Evolutionary conservation across 2,797 vertebrate genomes (phyloP), one percentile per base, ranked within the genome.

Genomic region (Calcarius lapponicus): DNA sequence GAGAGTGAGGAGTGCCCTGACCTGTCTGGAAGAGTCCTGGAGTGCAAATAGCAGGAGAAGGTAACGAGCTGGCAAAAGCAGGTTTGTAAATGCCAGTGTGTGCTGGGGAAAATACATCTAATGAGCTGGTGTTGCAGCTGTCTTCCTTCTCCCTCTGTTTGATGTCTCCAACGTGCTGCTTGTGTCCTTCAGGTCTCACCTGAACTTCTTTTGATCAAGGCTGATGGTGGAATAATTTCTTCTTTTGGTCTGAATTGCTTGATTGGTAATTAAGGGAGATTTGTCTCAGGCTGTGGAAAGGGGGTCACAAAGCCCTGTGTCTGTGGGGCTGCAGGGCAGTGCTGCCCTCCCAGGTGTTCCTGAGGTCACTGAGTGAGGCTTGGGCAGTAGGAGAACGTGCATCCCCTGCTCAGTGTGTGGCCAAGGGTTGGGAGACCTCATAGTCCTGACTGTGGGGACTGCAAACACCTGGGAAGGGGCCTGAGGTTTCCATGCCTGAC

Each of bases 311-410:
- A 84, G 20, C 20, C n/a, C 15, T 2, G 0, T 19, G 84, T 36
- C 53, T 38, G 48, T 45, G 61, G 32, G 29, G 29, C 69, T 86
- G 29, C 54, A 80, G 62, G 64, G 28, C 20, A 7, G 17, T 56
- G 42, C 42, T 88, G 89, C 38, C 29, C 73, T 40, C 26, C 17
- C 29, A 15, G 64, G 6, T 29, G 40, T 17, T 81, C 11, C 57
- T 6, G 8, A 34, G 43, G 43, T 42, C 60, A 17, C 45, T 45
- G 32, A 61, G 56, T 0, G 3, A 56, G 74, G 38, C 13, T 83
- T 25, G 47, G 38, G 51, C 8, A 11, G 36, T 4, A 4, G 26
- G n/a, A 71, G 21, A 48, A 20, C 0, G 0, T 6, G 8, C 4
- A 14, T 71, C 61, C 11, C 16, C 48, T 51, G n/a, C 28, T 48